A percentile compares a stretch with the other conserved stretches of the same genome.
phyloP scores from a whole-genome alignment of 2,113 vertebrate genomes.

The Odontophorus gujanensis region DNA sequence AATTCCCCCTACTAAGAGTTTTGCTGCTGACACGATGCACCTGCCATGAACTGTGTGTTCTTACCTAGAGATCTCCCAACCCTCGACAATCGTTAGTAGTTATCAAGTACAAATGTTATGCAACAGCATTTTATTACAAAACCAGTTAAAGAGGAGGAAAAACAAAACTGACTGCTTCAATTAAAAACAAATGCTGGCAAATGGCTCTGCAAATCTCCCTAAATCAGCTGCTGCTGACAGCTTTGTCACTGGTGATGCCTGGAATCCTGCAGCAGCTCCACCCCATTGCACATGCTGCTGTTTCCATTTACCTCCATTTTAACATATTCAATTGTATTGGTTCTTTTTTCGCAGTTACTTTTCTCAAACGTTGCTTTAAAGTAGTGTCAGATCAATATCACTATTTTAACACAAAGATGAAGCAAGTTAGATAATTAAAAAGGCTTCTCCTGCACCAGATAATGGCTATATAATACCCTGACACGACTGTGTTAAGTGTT shows the following conservation, averaged over 20 bases:
- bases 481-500: neutral
- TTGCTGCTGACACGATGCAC: accelerated
- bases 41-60: neutral
- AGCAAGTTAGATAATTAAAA: neutral
- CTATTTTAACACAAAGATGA: neutral
- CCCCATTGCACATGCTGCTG: accelerated
- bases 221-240: neutral
- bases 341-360: accelerated
- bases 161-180: neutral
- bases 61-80: neutral
- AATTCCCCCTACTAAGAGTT: neutral
- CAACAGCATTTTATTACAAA: neutral
- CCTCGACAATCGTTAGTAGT: neutral
- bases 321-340: neutral
- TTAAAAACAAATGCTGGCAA: neutral
- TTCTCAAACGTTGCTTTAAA: neutral
- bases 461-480: neutral
- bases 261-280: neutral
- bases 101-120: neutral
- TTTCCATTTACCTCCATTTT: neutral
- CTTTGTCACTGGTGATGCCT: neutral
- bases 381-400: neutral
- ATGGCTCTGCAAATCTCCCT: neutral
- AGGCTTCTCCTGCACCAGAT: neutral
- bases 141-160: accelerated